A percentile compares a stretch with the other conserved stretches of the same genome.
These are phyloP conservation scores for Spheniscus mendiculus DNA, from an alignment of 2,113 vertebrate genomes.

Conservation along the genomic window DNA sequence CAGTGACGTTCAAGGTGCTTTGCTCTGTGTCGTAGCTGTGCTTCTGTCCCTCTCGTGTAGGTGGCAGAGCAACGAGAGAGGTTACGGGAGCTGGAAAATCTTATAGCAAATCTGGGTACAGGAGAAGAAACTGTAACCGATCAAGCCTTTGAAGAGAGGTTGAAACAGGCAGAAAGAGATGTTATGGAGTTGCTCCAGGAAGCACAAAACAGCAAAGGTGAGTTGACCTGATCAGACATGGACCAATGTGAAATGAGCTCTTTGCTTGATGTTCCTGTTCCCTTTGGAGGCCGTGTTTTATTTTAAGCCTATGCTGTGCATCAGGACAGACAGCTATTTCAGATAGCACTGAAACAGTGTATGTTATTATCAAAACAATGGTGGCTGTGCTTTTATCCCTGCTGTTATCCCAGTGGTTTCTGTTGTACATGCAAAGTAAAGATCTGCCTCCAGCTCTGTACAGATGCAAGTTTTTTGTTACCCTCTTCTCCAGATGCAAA, in stretches of 20 bases:
- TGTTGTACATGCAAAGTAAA: background rate
- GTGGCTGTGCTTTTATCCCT: background rate
- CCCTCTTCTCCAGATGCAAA: background rate
- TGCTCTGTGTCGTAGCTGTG: background rate
- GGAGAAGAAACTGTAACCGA: slow-evolving; percentile 87
- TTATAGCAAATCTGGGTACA: slow-evolving; percentile 87
- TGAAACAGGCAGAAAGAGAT: slow-evolving; percentile 89
- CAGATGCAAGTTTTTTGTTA: background rate
- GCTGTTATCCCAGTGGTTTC: background rate
- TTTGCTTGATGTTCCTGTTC: background rate
- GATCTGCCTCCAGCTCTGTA: background rate
- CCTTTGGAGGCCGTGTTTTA: background rate
- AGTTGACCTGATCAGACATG: background rate
- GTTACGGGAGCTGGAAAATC: slow-evolving; percentile 87
- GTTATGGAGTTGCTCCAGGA: slow-evolving; percentile 87
- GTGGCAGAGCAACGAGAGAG: slow-evolving; percentile 92
- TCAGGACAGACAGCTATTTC: background rate
- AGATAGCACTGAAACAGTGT: background rate
- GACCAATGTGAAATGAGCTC: background rate
- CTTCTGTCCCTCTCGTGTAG: slow-evolving; percentile 44
- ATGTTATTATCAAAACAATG: background rate
- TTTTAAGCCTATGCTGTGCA: background rate
- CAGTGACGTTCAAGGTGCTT: background rate
- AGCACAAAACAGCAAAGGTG: slow-evolving; percentile 92
- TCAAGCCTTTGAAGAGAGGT: slow-evolving; percentile 90